Percentiles rank a stretch among this genome's conserved stretches.
phyloP scores from a whole-genome alignment of 2,888 invertebrate species.

The Tryphoninae sp. region DNA sequence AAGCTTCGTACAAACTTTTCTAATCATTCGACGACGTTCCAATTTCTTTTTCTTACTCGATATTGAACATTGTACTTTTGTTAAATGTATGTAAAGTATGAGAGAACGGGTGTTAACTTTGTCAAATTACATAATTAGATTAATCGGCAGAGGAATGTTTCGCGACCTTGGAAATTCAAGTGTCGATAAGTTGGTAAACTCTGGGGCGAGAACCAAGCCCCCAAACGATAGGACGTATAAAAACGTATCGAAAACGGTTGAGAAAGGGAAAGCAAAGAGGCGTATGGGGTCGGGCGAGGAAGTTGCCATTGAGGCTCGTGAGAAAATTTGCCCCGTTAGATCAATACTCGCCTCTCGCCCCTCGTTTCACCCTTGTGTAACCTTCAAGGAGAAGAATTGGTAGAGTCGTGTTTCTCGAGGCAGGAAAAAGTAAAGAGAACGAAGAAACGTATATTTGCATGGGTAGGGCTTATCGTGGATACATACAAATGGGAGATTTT shows the following conservation, averaged over 20 bases:
- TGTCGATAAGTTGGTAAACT: not conserved
- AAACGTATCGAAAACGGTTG: not conserved
- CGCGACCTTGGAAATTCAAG: too few species aligned
- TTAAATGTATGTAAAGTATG: too few species aligned
- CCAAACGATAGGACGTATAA: not conserved
- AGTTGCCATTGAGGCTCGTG: constrained; percentile 9
- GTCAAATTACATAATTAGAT: too few species aligned
- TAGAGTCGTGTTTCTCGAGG: not conserved
- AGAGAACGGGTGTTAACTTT: too few species aligned
- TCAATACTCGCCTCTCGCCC: constrained; percentile 30
- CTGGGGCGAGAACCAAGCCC: not conserved
- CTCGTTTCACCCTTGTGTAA: not conserved
- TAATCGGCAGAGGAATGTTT: too few species aligned
- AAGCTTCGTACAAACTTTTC: too few species aligned
- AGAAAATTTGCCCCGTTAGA: constrained; percentile 21
- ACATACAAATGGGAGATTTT: not conserved
- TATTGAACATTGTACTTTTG: too few species aligned
- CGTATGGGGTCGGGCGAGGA: constrained; percentile 1
- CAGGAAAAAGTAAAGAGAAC: not conserved
- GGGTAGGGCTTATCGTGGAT: too few species aligned
- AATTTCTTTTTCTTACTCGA: too few species aligned
- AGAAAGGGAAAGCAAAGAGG: not conserved
- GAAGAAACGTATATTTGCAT: not conserved
- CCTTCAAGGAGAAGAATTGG: not conserved
- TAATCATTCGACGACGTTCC: too few species aligned